Evolutionary conservation across 2,888 invertebrate species (phyloP).

Genomic region (Leucania comma): DNA sequence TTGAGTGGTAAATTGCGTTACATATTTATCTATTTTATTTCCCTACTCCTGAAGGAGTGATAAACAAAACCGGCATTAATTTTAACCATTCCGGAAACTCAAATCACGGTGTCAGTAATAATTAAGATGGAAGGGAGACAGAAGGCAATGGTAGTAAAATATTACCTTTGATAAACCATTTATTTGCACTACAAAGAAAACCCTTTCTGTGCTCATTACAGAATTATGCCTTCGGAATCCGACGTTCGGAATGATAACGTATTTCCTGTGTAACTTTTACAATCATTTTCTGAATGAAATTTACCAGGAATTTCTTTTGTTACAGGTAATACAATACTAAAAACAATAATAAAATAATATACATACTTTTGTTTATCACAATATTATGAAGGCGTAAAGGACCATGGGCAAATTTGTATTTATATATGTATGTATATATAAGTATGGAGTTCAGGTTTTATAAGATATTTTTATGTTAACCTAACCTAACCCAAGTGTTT

Average conservation of each 20-base stretch:
- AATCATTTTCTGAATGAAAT: slow-evolving; percentile 1
- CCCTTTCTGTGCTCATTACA: slow-evolving; percentile 40
- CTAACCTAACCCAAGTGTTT: too few relatives aligned
- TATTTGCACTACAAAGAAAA: slow-evolving; percentile 8
- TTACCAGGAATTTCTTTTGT: not conserved
- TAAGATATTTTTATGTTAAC: too few relatives aligned
- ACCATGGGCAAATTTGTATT: too few relatives aligned
- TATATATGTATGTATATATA: too few relatives aligned
- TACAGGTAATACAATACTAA: not conserved
- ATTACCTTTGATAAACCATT: slow-evolving; percentile 33
- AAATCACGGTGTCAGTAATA: slow-evolving; percentile 12
- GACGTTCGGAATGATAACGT: slow-evolving; percentile 11
- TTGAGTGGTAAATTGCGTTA: not conserved
- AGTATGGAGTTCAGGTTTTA: too few relatives aligned
- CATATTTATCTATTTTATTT: not conserved
- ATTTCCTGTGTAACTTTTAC: slow-evolving; percentile 18
- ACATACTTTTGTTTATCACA: too few relatives aligned
- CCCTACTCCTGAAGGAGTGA: not conserved
- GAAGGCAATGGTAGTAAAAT: not conserved
- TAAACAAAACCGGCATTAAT: slow-evolving; percentile 2
- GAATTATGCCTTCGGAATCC: slow-evolving; percentile 2
- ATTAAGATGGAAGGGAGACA: slow-evolving; percentile 11
- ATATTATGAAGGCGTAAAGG: too few relatives aligned
- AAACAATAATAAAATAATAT: too few relatives aligned
- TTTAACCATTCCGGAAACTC: slow-evolving; percentile 3